Percentiles rank a stretch among this genome's conserved stretches.
These are phyloP conservation scores for Scelioninae gen. 1 DNA, from an alignment of 2,888 invertebrate species.

Conservation along the genomic window DNA sequence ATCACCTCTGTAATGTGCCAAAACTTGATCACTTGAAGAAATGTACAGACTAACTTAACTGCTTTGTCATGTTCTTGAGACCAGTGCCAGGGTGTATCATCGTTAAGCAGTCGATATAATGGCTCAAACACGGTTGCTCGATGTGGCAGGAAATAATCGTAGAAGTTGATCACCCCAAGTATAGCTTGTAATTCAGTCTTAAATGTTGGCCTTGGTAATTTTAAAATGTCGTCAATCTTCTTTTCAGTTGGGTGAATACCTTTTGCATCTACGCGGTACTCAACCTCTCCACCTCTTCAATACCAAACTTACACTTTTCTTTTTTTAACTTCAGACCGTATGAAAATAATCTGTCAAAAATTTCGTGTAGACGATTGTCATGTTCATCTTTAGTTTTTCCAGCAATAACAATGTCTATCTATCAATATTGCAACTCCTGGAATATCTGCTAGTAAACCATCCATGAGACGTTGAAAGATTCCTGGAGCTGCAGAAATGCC, in stretches of 20 bases:
- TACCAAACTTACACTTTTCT: too few species aligned
- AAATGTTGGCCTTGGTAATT: not conserved
- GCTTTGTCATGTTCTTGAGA: not conserved
- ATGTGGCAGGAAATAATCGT: not conserved
- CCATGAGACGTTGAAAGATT: not conserved
- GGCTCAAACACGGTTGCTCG: constrained; percentile 17
- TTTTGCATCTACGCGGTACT: too few species aligned
- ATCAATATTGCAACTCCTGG: not conserved
- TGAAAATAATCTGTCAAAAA: too few species aligned
- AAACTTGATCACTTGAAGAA: constrained; percentile 3
- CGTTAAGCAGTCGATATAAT: constrained; percentile 2
- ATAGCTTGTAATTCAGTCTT: constrained; percentile 10
- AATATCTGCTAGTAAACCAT: not conserved
- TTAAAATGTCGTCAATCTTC: not conserved
- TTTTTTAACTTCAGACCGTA: not conserved
- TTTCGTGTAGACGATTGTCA: too few species aligned
- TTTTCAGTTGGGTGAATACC: not conserved
- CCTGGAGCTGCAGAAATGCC: constrained; percentile 1
- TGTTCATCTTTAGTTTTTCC: too few species aligned
- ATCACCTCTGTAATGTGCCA: constrained; percentile 68
- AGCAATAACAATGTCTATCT: too few species aligned
- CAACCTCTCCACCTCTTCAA: too few species aligned
- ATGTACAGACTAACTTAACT: not conserved
- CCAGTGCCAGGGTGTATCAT: constrained; percentile 2
- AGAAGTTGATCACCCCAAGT: constrained; percentile 9